Base-by-base conservation (phyloP, 1,140 invertebrate genomes). In the Microplitis demolitor region DNA sequence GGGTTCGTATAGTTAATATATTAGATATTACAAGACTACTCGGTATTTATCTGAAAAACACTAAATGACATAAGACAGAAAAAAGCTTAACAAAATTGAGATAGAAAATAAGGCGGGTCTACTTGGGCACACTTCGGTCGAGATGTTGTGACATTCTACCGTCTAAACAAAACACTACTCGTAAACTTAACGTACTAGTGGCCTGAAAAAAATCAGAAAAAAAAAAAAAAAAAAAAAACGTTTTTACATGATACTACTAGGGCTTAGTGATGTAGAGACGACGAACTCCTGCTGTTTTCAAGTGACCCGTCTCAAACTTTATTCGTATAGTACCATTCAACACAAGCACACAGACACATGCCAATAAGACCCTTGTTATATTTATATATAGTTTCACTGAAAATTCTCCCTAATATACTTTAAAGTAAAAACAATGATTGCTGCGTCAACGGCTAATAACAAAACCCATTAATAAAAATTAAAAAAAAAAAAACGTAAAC, bases 141-240 rank as follows among this genome's bases (percentile, higher is more conserved):
- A 80, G 71, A 80, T 84, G 83, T 84, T 84, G 78, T 84, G 83
- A 84, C 83, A 84, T 78, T 84, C 83, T 77, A 58, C 73, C 76
- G 75, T 70, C 72, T 78, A 84, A 83, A 83, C 77, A 83, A 79
- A 79, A 78, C 75, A 63, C 63, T 61, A 77, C 51, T 45, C 45
- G 63, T 53, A 63, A 61, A 35, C 64, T 37, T 53, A 34, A 45
- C 63, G 77, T 72, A 74, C 73, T 63, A 45, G 39, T 16, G 62
- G 70, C 33, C 60, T 70, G 5, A 31, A 53, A 58, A 45, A 53
- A 50, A 71, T 9, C 39, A 3, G 5, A 11, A 45, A 45, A 45
- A 45, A 45, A 45, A 45, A 11, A 11, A 45, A 45, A 8, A 45
- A 45, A 39, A 45, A 45, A 45, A 45, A 45, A 45, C 39, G 39